Evolutionary conservation across 2,888 invertebrate species (phyloP), one percentile per base, ranked within the genome.

Genomic region (Cancer borealis): DNA sequence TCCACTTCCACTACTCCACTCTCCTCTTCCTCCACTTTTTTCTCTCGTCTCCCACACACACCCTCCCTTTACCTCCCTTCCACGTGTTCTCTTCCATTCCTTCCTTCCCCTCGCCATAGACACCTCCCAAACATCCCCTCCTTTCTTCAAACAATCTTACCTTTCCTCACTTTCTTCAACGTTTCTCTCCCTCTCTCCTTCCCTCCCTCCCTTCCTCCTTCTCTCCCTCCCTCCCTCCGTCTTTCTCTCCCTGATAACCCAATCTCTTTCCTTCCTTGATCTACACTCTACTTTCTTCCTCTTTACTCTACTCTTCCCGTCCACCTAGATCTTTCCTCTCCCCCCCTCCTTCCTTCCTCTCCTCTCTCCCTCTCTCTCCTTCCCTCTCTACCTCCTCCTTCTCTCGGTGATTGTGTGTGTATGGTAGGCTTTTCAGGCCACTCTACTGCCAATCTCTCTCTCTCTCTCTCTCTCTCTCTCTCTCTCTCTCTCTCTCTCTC

Each of bases 401-500:
- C 79, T 79, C 6, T 26, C 26, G 10, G 30, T 79, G 79, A 79
- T 79, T 79, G 79, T 79, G 30, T 79, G 30, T 79, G 8, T 30
- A 12, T 30, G 14, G 79, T 5, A 79, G 30, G 4, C 79, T 79
- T 79, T 79, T 79, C 79, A 26, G 12, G 21, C 26, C 79, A 79
- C 79, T 79, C 14, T 1, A 8, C 79, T 79, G 79, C 30, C 79
- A 79, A 79, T 79, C 47, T 46, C 88, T 88, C 88, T 88, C 47
- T 88, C 47, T 47, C 46, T 88, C 46, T 88, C n/a, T 26, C n/a
- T 26, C n/a, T 46, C 46, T 88, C 46, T 88, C 46, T 88, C 88
- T 88, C 88, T 88, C 88, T 87, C 87, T 87, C 87, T 87, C 87
- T 87, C 87, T 87, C 87, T 87, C 87, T 87, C 87, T 87, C 87